phyloP scores from a whole-genome alignment of 2,113 vertebrate species.

The Tupaia tana region DNA sequence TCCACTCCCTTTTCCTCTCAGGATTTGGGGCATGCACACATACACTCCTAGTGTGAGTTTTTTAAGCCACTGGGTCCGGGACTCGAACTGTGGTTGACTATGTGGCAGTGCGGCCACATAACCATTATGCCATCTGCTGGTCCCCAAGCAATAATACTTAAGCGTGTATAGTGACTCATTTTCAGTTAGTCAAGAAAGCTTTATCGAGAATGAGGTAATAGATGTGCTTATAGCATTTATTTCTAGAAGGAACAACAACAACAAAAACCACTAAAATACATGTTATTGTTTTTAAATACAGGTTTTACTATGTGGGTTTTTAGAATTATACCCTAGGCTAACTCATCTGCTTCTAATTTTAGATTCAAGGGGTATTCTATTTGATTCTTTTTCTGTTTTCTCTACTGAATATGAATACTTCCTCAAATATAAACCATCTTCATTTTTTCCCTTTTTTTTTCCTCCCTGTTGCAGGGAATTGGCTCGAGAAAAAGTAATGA shows the following conservation, averaged over 20 bases:
- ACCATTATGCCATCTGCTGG: no score
- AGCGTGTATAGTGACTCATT: neutral
- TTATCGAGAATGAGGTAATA: constrained; percentile 36
- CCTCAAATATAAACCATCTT: neutral
- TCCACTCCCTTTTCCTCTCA: no score
- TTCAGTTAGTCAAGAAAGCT: constrained; percentile 23
- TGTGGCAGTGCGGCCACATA: no score
- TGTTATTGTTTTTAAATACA: neutral
- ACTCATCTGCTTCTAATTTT: constrained; percentile 39
- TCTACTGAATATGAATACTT: neutral
- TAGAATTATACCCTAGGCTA: constrained; percentile 15
- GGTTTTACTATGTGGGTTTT: neutral
- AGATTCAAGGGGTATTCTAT: neutral
- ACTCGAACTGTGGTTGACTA: no score
- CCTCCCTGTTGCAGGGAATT: constrained; percentile 87
- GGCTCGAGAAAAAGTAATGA: constrained; percentile 98
- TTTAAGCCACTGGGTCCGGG: no score
- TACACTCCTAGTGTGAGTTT: no score
- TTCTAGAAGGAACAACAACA: constrained; percentile 44
- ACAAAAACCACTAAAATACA: neutral
- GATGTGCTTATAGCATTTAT: neutral
- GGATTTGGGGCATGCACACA: no score
- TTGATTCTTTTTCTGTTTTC: neutral
- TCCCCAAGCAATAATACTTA: neutral
- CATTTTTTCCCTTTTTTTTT: neutral